phyloP scores from a whole-genome alignment of 2,113 vertebrate genomes.

The Bambusicola thoracicus region DNA sequence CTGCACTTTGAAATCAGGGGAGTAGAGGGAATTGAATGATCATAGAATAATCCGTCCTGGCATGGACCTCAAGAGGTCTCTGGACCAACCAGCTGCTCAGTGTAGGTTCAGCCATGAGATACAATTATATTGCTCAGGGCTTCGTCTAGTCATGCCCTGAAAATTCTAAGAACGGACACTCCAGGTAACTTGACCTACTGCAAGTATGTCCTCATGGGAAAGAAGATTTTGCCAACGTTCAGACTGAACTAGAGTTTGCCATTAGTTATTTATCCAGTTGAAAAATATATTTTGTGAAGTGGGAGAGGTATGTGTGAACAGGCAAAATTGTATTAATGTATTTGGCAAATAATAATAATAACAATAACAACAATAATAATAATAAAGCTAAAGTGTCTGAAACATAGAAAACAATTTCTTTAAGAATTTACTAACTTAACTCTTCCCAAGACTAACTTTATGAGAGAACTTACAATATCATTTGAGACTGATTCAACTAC shows the following conservation, averaged over 20 bases:
- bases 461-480: not conserved
- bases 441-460: not conserved
- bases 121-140: not conserved
- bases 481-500: not conserved
- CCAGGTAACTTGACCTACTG: not conserved
- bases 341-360: not conserved
- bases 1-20: not conserved
- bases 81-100: not conserved
- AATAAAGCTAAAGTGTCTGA: not conserved
- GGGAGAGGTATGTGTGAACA: not conserved
- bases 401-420: not conserved
- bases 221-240: not conserved
- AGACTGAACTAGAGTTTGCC: not conserved
- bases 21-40: not conserved
- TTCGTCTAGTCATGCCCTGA: not conserved
- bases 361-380: no score
- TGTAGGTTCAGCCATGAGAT: accelerated
- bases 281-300: not conserved
- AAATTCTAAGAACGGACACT: not conserved
- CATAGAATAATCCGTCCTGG: not conserved
- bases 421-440: not conserved
- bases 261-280: not conserved
- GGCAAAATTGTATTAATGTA: not conserved
- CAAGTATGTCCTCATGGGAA: not conserved
- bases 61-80: not conserved